Conservation (phyloP, 2,113 vertebrate species). For the Herpetotheres cachinnans region DNA sequence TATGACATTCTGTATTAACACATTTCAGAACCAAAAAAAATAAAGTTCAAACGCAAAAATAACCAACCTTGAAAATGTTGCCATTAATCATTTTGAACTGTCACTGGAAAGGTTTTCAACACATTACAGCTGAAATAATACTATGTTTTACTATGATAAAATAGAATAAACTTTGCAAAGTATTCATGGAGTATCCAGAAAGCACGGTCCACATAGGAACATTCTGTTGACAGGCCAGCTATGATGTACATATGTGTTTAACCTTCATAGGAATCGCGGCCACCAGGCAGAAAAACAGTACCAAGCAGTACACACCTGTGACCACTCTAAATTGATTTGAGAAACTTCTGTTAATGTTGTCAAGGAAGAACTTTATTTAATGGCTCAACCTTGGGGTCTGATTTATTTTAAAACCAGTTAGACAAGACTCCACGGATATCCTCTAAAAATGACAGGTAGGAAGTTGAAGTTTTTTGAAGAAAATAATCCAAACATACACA, state of each 20-base stretch:
- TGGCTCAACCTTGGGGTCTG: neutral
- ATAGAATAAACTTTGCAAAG: neutral
- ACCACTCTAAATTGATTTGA: neutral
- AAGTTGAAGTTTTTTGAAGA: neutral
- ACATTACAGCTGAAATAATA: neutral
- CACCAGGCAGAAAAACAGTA: neutral
- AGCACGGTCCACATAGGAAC: fast-evolving
- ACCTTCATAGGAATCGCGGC: neutral
- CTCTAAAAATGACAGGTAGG: fast-evolving
- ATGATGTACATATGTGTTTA: neutral
- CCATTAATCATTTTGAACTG: neutral
- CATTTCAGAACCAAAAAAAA: neutral
- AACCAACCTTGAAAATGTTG: neutral
- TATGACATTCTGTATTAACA: neutral
- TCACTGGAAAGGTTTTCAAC: neutral
- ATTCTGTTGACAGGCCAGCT: neutral
- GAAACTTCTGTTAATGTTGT: neutral
- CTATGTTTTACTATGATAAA: neutral
- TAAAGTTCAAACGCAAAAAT: neutral
- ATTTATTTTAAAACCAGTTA: neutral
- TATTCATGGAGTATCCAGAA: neutral
- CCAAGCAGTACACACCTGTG: neutral
- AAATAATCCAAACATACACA: neutral
- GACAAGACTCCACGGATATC: neutral
- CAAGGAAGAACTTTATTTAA: neutral